These are phyloP conservation scores for Lates calcarifer DNA, from an alignment of 2,113 vertebrate genomes.

Conservation along the genomic window DNA sequence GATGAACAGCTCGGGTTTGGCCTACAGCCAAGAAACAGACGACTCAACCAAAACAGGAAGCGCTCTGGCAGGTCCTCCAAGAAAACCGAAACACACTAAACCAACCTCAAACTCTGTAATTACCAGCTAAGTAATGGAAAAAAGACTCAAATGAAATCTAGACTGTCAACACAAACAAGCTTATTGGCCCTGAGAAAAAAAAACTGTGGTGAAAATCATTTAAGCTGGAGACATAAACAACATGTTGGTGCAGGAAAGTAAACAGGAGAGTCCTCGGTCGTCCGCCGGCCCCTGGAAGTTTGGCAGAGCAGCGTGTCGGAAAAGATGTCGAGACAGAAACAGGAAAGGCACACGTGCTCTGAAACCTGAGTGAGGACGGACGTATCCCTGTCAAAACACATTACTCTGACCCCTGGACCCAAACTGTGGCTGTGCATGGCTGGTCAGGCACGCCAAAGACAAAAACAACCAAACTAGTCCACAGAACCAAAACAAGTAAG, in stretches of 20 bases:
- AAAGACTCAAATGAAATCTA: conserved; percentile 1
- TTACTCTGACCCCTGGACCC: conserved; percentile 2
- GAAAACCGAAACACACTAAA: conserved; percentile 35
- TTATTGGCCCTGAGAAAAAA: neutral
- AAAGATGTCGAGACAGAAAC: conserved; percentile 60
- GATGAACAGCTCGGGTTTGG: neutral
- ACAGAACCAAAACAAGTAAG: neutral
- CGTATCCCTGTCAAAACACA: conserved; percentile 32
- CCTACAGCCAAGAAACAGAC: conserved; percentile 66
- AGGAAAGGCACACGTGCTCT: conserved; percentile 51
- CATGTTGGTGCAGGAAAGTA: conserved; percentile 21
- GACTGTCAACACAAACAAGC: conserved; percentile 24
- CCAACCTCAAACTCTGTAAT: conserved; percentile 21
- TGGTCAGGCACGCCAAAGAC: neutral
- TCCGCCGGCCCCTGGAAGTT: conserved; percentile 11
- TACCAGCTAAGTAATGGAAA: conserved; percentile 24
- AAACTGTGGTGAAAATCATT: neutral
- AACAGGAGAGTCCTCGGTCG: conserved; percentile 36
- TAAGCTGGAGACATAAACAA: conserved; percentile 9
- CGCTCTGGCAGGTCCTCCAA: conserved; percentile 40
- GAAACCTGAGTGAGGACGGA: conserved; percentile 42
- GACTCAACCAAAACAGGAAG: conserved; percentile 78
- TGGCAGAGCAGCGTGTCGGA: conserved; percentile 23
- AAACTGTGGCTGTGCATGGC: neutral
- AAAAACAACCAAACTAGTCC: neutral